phyloP scores from a whole-genome alignment of 2,113 vertebrate genomes.

The Zosterops hypoxanthus region DNA sequence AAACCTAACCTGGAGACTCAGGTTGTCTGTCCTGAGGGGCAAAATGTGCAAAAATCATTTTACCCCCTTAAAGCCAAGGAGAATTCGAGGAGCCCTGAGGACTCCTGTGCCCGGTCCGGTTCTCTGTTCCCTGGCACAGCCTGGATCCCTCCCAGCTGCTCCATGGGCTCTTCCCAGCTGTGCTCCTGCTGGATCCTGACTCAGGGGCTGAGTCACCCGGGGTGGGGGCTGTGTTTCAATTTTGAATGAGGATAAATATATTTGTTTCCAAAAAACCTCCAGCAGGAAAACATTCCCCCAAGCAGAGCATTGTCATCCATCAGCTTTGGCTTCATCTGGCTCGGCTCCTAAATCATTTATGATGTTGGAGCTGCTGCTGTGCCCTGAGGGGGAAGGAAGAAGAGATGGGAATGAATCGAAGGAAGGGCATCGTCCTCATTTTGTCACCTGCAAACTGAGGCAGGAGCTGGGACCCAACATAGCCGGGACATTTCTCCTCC shows the following conservation, averaged over 20 bases:
- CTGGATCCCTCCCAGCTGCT: not conserved
- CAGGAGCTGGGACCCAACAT: not conserved
- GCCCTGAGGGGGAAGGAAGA: not conserved
- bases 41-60: not conserved
- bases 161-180: not conserved
- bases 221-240: not conserved
- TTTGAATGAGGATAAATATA: not conserved
- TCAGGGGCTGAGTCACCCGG: not conserved
- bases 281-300: not conserved
- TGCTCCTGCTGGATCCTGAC: not conserved
- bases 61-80: not conserved
- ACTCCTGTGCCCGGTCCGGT: not conserved
- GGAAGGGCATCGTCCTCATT: not conserved
- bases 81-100: not conserved
- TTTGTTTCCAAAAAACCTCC: constrained; percentile 35
- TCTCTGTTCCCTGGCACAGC: not conserved
- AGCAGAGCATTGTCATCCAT: not conserved
- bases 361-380: not conserved
- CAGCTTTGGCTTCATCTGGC: constrained; percentile 25
- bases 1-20: fast-evolving
- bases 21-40: not conserved
- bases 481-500: not conserved
- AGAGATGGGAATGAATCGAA: not conserved
- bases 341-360: not conserved
- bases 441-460: not conserved